phyloP scores from a whole-genome alignment of 2,113 vertebrate species.

The Spea multiplicata region DNA sequence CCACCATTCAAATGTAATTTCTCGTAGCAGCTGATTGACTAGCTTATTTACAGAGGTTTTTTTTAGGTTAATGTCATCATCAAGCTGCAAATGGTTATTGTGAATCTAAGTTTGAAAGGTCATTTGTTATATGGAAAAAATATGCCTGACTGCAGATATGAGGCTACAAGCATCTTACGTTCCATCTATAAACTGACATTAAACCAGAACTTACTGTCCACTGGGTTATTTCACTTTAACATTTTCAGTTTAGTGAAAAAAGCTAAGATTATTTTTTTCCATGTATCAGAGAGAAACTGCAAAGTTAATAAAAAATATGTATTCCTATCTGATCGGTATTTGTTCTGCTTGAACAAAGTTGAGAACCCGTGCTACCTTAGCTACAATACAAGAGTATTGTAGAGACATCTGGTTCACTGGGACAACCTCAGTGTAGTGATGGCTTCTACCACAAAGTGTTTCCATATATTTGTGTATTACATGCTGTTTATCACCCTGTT shows the following conservation, averaged over 20 bases:
- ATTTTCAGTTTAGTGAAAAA: neutral
- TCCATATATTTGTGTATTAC: too few species aligned
- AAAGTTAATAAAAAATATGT: constrained; percentile 7
- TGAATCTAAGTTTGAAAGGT: constrained; percentile 38
- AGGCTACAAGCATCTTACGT: constrained; percentile 13
- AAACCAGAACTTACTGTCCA: constrained; percentile 4
- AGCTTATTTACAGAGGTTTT: neutral
- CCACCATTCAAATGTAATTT: neutral
- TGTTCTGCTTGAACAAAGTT: constrained; percentile 1
- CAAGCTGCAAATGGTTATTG: constrained; percentile 29
- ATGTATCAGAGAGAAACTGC: constrained; percentile 7
- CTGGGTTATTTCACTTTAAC: neutral
- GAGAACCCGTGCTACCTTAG: too few species aligned
- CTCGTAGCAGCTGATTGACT: constrained; percentile 15
- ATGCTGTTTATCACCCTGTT: too few species aligned
- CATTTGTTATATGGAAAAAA: constrained; percentile 23
- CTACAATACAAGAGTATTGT: too few species aligned
- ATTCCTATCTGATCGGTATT: neutral
- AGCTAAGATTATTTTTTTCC: neutral
- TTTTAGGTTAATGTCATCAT: neutral
- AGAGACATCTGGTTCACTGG: too few species aligned
- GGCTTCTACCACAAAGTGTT: too few species aligned
- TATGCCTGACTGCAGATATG: constrained; percentile 35
- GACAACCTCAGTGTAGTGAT: too few species aligned
- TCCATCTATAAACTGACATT: neutral